Evolutionary conservation across 2,113 vertebrate species (phyloP), one percentile per base, ranked within the genome.

Genomic region (Globicephala melas): DNA sequence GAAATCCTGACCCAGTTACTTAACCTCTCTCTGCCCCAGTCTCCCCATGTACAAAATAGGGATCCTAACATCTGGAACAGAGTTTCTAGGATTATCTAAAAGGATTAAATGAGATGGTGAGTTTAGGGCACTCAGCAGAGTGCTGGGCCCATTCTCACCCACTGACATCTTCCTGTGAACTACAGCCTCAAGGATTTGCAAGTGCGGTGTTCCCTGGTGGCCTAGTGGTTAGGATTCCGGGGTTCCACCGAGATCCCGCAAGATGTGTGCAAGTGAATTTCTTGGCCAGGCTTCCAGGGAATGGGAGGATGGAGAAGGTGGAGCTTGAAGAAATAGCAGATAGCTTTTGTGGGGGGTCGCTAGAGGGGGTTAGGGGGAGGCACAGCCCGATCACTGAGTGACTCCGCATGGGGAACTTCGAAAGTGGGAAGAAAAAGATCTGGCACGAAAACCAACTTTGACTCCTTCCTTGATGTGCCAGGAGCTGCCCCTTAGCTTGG

Each of bases 401-500:
- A 6, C 58, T 53, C 28, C 17, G 58, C 7, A 2, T 11, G 26
- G 47, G 6, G 50, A 76, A 47, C 13, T 63, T 38, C 9, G 23
- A 68, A 65, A 81, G 76, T 15, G 36, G n/a, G 53, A 77, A 36
- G 41, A 83, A 76, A 95, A 88, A 60, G 8, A 28, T 94, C 68
- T 47, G 23, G 6, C 41, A 44, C 60, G 33, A n/a, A 86, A 89
- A 33, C 41, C 89, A 76, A 18, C 33, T 10, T n/a, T 23, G 55
- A 12, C 44, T 70, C 41, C 55, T 71, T 82, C 85, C 36, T 81
- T 38, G 50, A n/a, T 83, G 33, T 73, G 38, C 44, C 60, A 23
- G 44, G 47, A 83, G 33, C 36, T 47, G 85, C n/a, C 63, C 44
- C 62, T 87, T 58, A 83, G 62, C 76, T 84, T 73, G 94, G n/a